phyloP scores from a whole-genome alignment of 2,797 vertebrate genomes.

The Podarcis lilfordi region DNA sequence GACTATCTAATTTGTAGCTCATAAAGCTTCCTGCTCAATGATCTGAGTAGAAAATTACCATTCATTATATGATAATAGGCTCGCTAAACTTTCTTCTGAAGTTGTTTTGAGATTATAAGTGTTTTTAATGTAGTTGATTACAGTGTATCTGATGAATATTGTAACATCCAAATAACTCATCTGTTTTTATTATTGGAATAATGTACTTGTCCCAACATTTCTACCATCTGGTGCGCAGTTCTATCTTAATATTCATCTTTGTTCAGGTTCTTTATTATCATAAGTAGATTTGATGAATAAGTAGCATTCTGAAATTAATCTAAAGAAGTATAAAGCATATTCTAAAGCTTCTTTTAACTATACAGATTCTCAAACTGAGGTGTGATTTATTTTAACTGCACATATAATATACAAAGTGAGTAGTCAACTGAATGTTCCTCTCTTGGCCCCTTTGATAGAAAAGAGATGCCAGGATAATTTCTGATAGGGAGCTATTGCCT shows the following conservation, averaged over 20 bases:
- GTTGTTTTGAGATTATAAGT: slow-evolving; percentile 19
- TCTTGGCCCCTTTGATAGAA: neutral
- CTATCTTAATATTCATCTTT: slow-evolving; percentile 14
- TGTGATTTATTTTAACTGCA: neutral
- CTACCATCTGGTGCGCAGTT: neutral
- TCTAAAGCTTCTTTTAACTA: neutral
- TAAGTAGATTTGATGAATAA: slow-evolving; percentile 14
- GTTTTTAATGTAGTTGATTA: slow-evolving; percentile 21
- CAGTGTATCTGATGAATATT: slow-evolving; percentile 11
- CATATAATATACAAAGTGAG: neutral
- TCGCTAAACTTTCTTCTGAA: slow-evolving; percentile 14
- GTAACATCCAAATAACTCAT: slow-evolving; percentile 8
- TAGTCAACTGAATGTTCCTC: neutral
- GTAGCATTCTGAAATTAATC: neutral
- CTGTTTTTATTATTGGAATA: slow-evolving; percentile 3
- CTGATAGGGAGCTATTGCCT: neutral
- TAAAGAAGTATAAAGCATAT: slow-evolving; percentile 11
- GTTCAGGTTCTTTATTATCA: neutral
- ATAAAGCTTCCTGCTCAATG: slow-evolving; percentile 16
- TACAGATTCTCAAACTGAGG: neutral
- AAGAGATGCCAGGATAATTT: neutral
- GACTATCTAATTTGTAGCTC: neutral
- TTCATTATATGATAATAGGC: neutral
- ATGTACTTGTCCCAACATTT: slow-evolving; percentile 1
- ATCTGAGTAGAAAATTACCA: neutral